Evolutionary conservation across 2,113 vertebrate species (phyloP).

Genomic region (Percopsis transmontana): DNA sequence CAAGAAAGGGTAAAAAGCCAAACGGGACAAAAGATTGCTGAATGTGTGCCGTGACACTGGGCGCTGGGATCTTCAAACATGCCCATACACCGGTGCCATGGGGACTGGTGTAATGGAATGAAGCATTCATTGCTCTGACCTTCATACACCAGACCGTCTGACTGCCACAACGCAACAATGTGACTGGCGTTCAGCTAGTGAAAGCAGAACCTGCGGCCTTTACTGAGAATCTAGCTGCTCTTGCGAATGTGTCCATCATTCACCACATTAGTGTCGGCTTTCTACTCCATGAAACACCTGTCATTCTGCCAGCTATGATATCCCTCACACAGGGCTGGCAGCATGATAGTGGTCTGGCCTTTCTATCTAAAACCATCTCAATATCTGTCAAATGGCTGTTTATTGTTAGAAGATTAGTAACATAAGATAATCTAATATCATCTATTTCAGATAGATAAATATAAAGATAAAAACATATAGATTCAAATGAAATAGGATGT

Average conservation of each 20-base stretch:
- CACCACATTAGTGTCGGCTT: too few species aligned
- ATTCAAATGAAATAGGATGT: too few species aligned
- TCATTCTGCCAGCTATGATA: background rate
- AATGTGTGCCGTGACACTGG: constrained; percentile 80
- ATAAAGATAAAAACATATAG: too few species aligned
- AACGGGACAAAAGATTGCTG: constrained; percentile 52
- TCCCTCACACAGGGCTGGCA: background rate
- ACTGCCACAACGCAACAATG: constrained; percentile 82
- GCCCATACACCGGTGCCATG: constrained; percentile 84
- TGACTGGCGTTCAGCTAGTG: constrained; percentile 83
- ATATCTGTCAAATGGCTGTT: background rate
- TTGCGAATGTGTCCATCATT: constrained; percentile 19
- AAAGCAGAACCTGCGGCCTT: constrained; percentile 73
- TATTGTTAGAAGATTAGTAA: too few species aligned
- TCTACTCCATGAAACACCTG: too few species aligned
- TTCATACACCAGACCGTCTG: constrained; percentile 81
- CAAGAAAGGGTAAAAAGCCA: background rate
- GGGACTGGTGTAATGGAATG: constrained; percentile 83
- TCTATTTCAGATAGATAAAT: too few species aligned
- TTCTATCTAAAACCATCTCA: too few species aligned
- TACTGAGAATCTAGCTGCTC: constrained; percentile 54
- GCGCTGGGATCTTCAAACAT: constrained; percentile 98
- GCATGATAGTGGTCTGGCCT: too few species aligned
- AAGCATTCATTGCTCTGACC: constrained; percentile 80
- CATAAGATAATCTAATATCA: too few species aligned